These are phyloP conservation scores for Hylyphantes graminicola DNA, from an alignment of 1,140 invertebrate genomes.

Conservation along the genomic window DNA sequence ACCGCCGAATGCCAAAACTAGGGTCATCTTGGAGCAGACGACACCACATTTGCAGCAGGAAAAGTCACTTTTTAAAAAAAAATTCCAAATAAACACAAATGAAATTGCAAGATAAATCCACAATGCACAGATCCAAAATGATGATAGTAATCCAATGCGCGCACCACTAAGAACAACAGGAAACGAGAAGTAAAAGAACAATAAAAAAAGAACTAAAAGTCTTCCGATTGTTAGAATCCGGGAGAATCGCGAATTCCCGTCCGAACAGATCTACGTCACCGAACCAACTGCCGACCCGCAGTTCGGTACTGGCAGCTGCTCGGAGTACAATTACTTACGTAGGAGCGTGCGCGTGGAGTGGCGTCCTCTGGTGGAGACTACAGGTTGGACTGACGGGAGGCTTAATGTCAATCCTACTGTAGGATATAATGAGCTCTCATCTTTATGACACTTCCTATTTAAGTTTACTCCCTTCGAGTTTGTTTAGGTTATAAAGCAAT, in stretches of 20 bases:
- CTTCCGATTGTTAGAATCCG: background rate
- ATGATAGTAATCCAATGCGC: constrained; percentile 20
- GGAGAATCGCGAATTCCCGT: background rate
- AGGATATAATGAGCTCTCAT: too few species aligned
- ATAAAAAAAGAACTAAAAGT: constrained; percentile 6
- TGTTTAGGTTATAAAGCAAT: background rate
- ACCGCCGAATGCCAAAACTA: constrained; percentile 52
- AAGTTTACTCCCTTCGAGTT: background rate
- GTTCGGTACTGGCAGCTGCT: constrained; percentile 50
- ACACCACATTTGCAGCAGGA: constrained; percentile 6
- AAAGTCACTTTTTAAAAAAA: constrained; percentile 1
- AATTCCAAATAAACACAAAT: background rate
- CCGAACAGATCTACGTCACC: constrained; percentile 34
- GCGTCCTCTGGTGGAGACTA: constrained; percentile 40
- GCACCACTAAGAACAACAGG: constrained; percentile 16
- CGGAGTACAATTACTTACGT: constrained; percentile 55
- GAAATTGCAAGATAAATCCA: constrained; percentile 23
- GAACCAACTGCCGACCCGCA: constrained; percentile 53
- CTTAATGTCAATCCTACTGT: too few species aligned
- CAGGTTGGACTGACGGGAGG: constrained; percentile 20
- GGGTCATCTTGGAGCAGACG: constrained; percentile 45
- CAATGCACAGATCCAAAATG: constrained; percentile 17
- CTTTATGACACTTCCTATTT: background rate
- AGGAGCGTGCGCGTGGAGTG: constrained; percentile 46
- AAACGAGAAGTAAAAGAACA: background rate